Conservation (phyloP, 2,888 invertebrate genomes). For the Sisyra terminalis region DNA sequence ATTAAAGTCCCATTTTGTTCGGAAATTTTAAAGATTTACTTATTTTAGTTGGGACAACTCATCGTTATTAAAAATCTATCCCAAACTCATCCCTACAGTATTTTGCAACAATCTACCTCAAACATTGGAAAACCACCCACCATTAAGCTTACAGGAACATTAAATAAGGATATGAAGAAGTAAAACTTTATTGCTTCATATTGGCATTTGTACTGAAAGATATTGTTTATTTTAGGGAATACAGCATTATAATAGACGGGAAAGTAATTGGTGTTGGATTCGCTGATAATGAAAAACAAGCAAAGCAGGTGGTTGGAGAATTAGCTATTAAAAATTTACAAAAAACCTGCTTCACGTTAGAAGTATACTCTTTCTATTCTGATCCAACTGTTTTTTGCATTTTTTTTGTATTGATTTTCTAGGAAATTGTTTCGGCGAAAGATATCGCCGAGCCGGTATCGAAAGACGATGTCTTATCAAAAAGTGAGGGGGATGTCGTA, state of each 20-base stretch:
- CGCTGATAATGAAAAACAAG: conserved; percentile 5
- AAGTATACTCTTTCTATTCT: background rate
- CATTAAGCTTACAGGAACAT: background rate
- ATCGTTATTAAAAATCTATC: background rate
- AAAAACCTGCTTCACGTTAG: conserved; percentile 7
- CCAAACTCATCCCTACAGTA: background rate
- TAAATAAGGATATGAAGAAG: background rate
- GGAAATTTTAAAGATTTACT: too few species aligned
- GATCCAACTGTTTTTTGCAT: background rate
- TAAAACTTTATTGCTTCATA: background rate
- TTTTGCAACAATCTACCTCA: background rate
- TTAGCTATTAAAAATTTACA: conserved; percentile 7
- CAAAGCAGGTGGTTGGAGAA: conserved; percentile 1
- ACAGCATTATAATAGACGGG: background rate
- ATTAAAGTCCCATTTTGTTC: too few species aligned
- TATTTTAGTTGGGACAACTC: background rate
- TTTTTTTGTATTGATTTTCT: background rate
- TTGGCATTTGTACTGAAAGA: background rate
- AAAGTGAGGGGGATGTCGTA: conserved; percentile 4
- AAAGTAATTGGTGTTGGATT: conserved; percentile 2
- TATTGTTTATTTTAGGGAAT: conserved; percentile 1
- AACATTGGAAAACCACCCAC: background rate
- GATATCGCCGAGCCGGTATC: background rate
- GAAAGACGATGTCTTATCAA: background rate
- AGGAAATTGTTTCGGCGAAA: background rate